Conservation (phyloP, 2,888 invertebrate species). For the Xestobium rufovillosum region DNA sequence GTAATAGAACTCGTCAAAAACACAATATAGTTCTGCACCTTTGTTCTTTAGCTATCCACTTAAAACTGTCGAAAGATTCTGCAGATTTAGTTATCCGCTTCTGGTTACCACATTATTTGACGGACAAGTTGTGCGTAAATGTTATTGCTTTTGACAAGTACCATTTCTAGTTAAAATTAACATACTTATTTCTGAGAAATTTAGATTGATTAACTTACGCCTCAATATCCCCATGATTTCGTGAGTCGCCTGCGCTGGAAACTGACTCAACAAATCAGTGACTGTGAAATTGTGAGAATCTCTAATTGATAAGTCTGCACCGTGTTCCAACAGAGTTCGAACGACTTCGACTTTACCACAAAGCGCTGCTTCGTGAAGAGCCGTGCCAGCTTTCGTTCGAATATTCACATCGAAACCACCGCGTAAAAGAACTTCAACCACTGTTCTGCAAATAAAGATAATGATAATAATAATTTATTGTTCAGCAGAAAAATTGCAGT, state of each 20-base stretch:
- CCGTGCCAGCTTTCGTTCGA: slow-evolving; percentile 78
- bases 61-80: too few relatives aligned
- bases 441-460: slow-evolving; percentile 49
- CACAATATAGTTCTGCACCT: too few relatives aligned
- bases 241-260: slow-evolving; percentile 81
- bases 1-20: too few relatives aligned
- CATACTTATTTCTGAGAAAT: too few relatives aligned
- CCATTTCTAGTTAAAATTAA: too few relatives aligned
- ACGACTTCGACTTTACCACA: slow-evolving; percentile 88
- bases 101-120: too few relatives aligned
- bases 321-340: slow-evolving; percentile 68
- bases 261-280: slow-evolving; percentile 75
- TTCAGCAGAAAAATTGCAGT: too few relatives aligned
- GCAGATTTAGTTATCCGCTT: too few relatives aligned
- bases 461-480: not conserved
- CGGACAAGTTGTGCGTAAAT: too few relatives aligned
- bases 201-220: slow-evolving; percentile 50
- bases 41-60: too few relatives aligned
- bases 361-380: slow-evolving; percentile 88
- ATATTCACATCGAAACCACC: slow-evolving; percentile 86
- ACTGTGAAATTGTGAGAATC: slow-evolving; percentile 80
- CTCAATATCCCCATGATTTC: slow-evolving; percentile 79
- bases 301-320: slow-evolving; percentile 71
- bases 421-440: slow-evolving; percentile 73
- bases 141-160: too few relatives aligned